These are phyloP conservation scores for Lithobates pipiens DNA, from an alignment of 2,797 vertebrate species.

Conservation along the genomic window DNA sequence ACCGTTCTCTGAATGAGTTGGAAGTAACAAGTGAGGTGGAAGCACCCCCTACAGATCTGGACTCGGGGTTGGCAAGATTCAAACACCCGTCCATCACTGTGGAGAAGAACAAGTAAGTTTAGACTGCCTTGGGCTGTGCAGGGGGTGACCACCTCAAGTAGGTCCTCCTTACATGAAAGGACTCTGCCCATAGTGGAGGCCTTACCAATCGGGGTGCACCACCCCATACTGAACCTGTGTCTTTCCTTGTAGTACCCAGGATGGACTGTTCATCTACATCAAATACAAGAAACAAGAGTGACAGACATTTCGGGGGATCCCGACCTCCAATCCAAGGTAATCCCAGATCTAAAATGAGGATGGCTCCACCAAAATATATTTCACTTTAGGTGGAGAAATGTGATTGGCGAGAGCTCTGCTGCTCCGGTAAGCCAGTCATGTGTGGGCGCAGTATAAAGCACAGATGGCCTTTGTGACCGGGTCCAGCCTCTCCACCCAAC, in stretches of 20 bases:
- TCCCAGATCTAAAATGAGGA: too few relatives aligned
- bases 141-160: too few relatives aligned
- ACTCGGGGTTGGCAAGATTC: background rate
- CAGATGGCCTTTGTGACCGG: too few relatives aligned
- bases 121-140: too few relatives aligned
- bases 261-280: background rate
- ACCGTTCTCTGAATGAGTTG: background rate
- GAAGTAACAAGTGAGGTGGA: background rate
- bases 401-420: too few relatives aligned
- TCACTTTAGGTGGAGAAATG: too few relatives aligned
- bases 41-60: background rate
- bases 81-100: background rate
- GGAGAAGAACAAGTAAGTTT: background rate
- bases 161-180: too few relatives aligned
- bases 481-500: too few relatives aligned
- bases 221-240: background rate
- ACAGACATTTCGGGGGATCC: accelerated
- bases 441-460: too few relatives aligned
- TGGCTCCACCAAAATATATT: too few relatives aligned
- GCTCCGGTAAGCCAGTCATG: background rate
- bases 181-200: background rate
- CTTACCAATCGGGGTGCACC: background rate
- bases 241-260: background rate
- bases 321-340: too few relatives aligned
- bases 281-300: background rate